phyloP scores from a whole-genome alignment of 53 echinoderm and acorn worm genomes.

The Luidia sarsii region DNA sequence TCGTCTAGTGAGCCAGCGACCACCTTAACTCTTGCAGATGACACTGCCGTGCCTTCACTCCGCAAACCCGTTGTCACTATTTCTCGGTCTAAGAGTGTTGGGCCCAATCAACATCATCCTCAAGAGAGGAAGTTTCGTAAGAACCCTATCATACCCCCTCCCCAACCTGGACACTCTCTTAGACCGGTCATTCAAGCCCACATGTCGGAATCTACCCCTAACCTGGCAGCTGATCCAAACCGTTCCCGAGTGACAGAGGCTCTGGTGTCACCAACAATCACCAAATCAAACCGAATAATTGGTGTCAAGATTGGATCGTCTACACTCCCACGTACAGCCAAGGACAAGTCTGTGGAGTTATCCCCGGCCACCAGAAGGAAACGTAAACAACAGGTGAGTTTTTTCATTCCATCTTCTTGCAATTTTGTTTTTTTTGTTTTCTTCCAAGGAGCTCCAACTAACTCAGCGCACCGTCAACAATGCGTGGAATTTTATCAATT shows the following conservation, averaged over 20 bases:
- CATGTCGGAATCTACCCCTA: constrained; percentile 77
- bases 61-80: constrained; percentile 54
- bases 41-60: constrained; percentile 53
- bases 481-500: too few species aligned
- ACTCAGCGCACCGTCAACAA: too few species aligned
- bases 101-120: constrained; percentile 44
- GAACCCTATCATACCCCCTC: constrained; percentile 59
- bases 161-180: constrained; percentile 59
- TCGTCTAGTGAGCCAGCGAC: constrained; percentile 69
- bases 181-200: constrained; percentile 65
- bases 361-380: constrained; percentile 51
- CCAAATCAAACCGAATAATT: constrained; percentile 47
- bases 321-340: constrained; percentile 76
- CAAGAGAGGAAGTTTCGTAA: constrained; percentile 54
- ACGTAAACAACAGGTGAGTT: constrained; percentile 78
- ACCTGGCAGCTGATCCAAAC: constrained; percentile 57
- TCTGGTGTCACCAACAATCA: constrained; percentile 53
- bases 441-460: too few species aligned
- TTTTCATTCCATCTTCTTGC: neutral
- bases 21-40: constrained; percentile 43
- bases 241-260: constrained; percentile 50
- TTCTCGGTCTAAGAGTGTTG: constrained; percentile 44
- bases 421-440: too few species aligned
- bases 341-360: constrained; percentile 65
- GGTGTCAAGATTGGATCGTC: constrained; percentile 71